Conservation (phyloP, 1,140 invertebrate species). For the Drosophila parvula region DNA sequence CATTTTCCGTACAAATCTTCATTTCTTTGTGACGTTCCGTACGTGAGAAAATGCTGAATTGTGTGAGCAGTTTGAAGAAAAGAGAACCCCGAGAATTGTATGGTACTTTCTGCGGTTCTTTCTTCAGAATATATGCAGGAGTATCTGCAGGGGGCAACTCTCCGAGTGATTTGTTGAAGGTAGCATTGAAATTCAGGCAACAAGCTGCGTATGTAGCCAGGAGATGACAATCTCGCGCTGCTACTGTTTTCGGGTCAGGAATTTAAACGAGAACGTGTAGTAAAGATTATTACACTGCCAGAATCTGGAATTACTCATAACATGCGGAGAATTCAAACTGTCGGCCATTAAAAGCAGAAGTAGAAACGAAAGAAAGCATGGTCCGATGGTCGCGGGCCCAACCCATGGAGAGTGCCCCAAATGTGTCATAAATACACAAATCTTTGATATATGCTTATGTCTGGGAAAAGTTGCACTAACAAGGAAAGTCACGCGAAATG, state of each 20-base stretch:
- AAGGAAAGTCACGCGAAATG: slow-evolving; percentile 50
- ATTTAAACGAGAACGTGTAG: slow-evolving; percentile 54
- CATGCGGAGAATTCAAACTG: slow-evolving; percentile 52
- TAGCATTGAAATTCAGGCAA: slow-evolving; percentile 72
- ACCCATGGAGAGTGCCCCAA: slow-evolving; percentile 45
- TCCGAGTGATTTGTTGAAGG: slow-evolving; percentile 9
- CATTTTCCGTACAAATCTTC: slow-evolving; percentile 61
- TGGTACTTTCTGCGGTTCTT: slow-evolving; percentile 9
- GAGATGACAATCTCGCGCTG: slow-evolving; percentile 43
- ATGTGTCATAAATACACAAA: slow-evolving; percentile 61
- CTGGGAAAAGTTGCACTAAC: slow-evolving; percentile 18
- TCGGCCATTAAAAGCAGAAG: slow-evolving; percentile 52
- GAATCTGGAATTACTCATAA: slow-evolving; percentile 23
- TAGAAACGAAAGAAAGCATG: slow-evolving; percentile 13
- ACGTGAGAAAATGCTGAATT: slow-evolving; percentile 71
- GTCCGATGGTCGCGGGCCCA: slow-evolving; percentile 3
- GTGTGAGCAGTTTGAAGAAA: background rate
- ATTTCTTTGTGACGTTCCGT: slow-evolving; percentile 32
- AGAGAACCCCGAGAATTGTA: slow-evolving; percentile 24
- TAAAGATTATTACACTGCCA: slow-evolving; percentile 16
- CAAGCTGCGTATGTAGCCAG: slow-evolving; percentile 48
- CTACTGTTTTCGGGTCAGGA: slow-evolving; percentile 44
- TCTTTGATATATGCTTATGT: slow-evolving; percentile 47
- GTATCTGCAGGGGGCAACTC: slow-evolving; percentile 16
- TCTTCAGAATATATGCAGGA: background rate